A percentile compares a stretch with the other conserved stretches of the same genome.
Evolutionary conservation across 2,797 vertebrate species (phyloP).

Genomic region (Micrastur ruficollis): DNA sequence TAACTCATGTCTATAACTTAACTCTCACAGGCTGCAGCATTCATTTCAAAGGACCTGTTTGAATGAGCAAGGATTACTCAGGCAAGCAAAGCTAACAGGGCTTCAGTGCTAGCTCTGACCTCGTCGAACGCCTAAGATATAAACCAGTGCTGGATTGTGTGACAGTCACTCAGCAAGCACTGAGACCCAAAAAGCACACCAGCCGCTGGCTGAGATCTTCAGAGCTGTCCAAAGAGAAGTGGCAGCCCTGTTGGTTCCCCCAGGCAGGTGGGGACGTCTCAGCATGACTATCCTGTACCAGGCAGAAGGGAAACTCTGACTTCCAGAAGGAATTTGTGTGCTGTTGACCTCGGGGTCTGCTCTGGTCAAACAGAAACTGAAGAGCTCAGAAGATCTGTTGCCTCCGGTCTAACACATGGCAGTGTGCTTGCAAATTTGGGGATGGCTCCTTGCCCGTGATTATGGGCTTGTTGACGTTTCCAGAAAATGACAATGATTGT

Average conservation of each 20-base stretch:
- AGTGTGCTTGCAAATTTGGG: background rate
- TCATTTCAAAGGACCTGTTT: background rate
- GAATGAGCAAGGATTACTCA: background rate
- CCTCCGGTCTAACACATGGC: background rate
- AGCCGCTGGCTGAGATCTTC: background rate
- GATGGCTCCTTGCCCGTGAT: background rate
- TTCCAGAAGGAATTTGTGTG: background rate
- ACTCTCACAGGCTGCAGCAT: background rate
- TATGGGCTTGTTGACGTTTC: background rate
- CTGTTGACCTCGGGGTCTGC: background rate
- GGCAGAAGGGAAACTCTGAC: background rate
- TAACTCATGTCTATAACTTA: background rate
- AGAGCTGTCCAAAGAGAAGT: background rate
- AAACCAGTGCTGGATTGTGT: background rate
- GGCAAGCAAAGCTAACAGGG: background rate
- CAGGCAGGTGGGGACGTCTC: background rate
- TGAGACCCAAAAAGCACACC: background rate
- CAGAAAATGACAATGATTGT: background rate
- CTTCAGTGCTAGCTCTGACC: background rate
- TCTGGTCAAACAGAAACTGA: background rate
- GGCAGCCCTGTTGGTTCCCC: background rate
- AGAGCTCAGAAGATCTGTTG: background rate
- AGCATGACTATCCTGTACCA: background rate
- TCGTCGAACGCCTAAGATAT: rapidly evolving
- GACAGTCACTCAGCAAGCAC: background rate